Evolutionary conservation across 2,113 vertebrate genomes (phyloP).

Genomic region (Dendropsophus ebraccatus): DNA sequence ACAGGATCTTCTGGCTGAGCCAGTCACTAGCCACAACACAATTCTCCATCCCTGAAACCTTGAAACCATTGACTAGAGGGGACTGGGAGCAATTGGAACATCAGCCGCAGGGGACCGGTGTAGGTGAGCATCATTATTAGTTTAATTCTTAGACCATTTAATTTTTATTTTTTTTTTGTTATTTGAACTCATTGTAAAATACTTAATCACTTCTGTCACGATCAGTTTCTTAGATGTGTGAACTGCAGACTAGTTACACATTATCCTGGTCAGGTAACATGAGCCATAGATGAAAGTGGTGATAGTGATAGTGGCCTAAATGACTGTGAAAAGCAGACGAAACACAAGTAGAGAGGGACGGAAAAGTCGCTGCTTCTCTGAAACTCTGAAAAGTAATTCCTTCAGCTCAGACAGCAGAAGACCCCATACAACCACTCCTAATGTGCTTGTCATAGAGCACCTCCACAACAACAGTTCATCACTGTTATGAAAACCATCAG

Average conservation of each 20-base stretch:
- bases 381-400: background rate
- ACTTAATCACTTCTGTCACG: background rate
- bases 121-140: too few relatives aligned
- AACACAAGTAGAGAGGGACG: background rate
- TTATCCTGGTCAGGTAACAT: background rate
- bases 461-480: background rate
- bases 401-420: background rate
- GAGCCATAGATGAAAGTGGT: slow-evolving; percentile 6
- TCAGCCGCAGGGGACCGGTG: too few relatives aligned
- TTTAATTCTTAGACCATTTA: too few relatives aligned
- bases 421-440: background rate
- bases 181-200: background rate
- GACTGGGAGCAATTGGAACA: too few relatives aligned
- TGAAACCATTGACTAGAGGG: too few relatives aligned
- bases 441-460: background rate
- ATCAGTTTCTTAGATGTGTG: background rate
- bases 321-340: background rate
- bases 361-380: too few relatives aligned
- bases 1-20: too few relatives aligned
- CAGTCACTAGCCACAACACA: too few relatives aligned
- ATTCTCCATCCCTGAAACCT: too few relatives aligned
- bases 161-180: too few relatives aligned
- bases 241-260: slow-evolving; percentile 6
- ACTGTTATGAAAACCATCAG: background rate
- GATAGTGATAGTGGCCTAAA: background rate